Evolutionary conservation across 2,113 vertebrate species (phyloP), one percentile per base, ranked within the genome.

Genomic region (Anolis sagrei): DNA sequence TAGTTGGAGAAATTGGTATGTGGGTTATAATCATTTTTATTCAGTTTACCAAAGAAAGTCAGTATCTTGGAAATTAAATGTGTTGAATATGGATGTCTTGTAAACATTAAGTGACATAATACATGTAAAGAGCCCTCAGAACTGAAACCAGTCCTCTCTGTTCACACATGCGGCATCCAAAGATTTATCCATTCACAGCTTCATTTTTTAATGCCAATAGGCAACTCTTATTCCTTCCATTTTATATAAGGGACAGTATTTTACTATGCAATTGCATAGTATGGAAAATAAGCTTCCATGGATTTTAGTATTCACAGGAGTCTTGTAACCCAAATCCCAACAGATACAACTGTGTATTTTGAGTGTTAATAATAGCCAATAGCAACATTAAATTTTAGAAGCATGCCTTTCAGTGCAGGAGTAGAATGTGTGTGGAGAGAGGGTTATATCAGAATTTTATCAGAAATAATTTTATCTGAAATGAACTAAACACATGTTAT

Each of bases 401-500:
- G 27, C 11, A 1, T 73, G 3, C 14, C 23, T 61, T 32, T 19
- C 21, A 29, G 73, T 73, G 61, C 29, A 32, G 27, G 29, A 14
- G 39, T 39, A 32, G 54, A 54, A 13, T 32, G n/a, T 7, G n/a
- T 70, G 44, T 76, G 27, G 19, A 10, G 32, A 34, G 49, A 61
- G 14, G 32, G 18, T 78, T 78, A n/a, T n/a, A n/a, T n/a, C 25
- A 81, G 91, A 79, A 81, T 91, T 87, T 77, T 77, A 90, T 68
- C 84, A 92, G 81, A 92, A 93, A 92, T 68, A 36, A 44, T 82
- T 93, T 86, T 81, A 87, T 92, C 90, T 92, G 78, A 44, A 79
- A 74, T 87, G 93, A 93, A 89, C 87, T 70, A 82, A 91, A 89
- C 86, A 93, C 75, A 88, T 93, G 94, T 90, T 36, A 80, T 91